Base-by-base conservation (phyloP, 1,140 invertebrate genomes). In the Bombus haemorrhoidalis region DNA sequence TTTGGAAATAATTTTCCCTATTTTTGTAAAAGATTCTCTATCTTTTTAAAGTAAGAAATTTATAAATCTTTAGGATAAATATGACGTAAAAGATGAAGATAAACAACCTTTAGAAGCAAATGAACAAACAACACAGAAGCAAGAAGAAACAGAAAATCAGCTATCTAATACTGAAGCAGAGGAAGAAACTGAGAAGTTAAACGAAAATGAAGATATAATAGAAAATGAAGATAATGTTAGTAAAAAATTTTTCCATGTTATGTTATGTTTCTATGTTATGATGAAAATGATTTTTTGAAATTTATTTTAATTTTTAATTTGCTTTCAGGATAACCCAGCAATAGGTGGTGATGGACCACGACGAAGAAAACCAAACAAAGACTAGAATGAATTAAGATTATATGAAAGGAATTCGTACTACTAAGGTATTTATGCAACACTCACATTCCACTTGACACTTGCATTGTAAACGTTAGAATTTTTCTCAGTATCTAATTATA, bases 11-110 rank as follows among this genome's bases (percentile, higher is more conserved):
- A 64, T 28, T 18, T 37, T 43, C 18, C 1, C 18, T 53, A 22
- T 13, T n/a, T 64, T 66, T 22, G 6, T 34, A 66, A 41, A 72
- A 9, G 13, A 57, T 64, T 47, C 6, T 47, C 1, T 37, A n/a
- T 37, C 1, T 64, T 32, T 15, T 5, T 62, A 66, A n/a, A 37
- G 28, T 68, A 28, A 41, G 13, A 43, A 57, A 66, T 1, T 77
- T 18, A 87, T 74, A 66, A 22, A 53, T 57, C 39, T 93, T 95
- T 68, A 95, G 95, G 79, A 97, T 96, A 95, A 97, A 96, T 94
- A 97, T 73, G 91, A 94, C 59, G 71, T 81, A 53, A 92, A 94
- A 75, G 91, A 93, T 32, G 94, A 94, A 8, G 95, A 95, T 74
- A 92, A 90, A 39, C 71, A 88, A 34, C 59, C 73, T 69, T 85